Percentiles rank a stretch among this genome's conserved stretches.
phyloP scores from a whole-genome alignment of 2,888 invertebrate genomes.

The Perithous albicinctus region DNA sequence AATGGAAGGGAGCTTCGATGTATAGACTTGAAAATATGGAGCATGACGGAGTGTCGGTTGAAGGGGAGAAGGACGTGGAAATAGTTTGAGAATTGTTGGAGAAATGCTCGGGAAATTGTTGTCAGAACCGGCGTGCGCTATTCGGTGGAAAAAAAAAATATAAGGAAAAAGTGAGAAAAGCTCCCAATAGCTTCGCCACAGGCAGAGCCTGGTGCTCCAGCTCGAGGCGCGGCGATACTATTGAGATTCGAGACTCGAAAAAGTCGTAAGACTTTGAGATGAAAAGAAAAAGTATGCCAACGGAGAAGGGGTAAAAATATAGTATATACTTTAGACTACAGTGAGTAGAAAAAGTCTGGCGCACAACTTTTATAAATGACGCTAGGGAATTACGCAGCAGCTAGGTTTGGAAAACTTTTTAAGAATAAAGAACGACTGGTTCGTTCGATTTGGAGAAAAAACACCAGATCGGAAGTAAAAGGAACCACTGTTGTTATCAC shows the following conservation, averaged over 20 bases:
- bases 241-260: constrained; percentile 35
- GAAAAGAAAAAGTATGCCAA: constrained; percentile 20
- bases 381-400: constrained; percentile 1
- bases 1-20: not conserved
- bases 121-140: not conserved
- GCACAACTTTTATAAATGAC: not conserved
- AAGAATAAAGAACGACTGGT: not conserved
- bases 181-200: not conserved
- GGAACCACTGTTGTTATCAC: too few relatives aligned
- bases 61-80: not conserved
- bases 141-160: not conserved
- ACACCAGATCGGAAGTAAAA: too few relatives aligned
- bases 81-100: constrained; percentile 35
- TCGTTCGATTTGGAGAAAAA: not conserved
- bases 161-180: not conserved
- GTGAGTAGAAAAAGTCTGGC: constrained; percentile 1
- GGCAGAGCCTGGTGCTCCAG: not conserved
- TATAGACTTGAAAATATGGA: constrained; percentile 10
- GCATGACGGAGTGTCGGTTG: not conserved
- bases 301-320: not conserved
- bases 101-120: constrained; percentile 26
- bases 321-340: constrained; percentile 11
- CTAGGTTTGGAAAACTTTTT: not conserved
- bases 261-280: constrained; percentile 35
- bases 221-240: constrained; percentile 23